Evolutionary conservation across 2,797 vertebrate genomes (phyloP).

Genomic region (Amblyopsis hoosieri): DNA sequence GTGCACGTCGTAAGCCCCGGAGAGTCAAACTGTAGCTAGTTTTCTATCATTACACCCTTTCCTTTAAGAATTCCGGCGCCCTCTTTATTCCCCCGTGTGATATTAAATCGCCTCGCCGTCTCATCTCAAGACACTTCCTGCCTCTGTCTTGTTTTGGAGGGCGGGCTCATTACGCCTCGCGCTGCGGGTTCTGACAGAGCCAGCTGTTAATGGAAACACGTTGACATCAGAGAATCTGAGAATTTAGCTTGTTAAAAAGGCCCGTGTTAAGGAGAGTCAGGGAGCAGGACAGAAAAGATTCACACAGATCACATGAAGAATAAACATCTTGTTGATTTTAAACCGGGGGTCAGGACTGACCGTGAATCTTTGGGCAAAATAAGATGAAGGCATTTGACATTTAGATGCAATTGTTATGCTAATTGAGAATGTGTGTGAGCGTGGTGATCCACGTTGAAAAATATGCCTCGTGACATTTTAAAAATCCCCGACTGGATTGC

Average conservation of each 20-base stretch:
- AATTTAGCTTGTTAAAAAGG: slow-evolving; percentile 26
- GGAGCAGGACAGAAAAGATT: slow-evolving; percentile 8
- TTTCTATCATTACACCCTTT: slow-evolving; percentile 45
- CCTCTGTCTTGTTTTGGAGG: too few relatives aligned
- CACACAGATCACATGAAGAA: neutral
- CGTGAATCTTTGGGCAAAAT: neutral
- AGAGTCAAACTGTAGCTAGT: slow-evolving; percentile 40
- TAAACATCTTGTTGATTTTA: slow-evolving; percentile 33
- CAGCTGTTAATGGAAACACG: slow-evolving; percentile 24
- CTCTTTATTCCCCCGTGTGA: slow-evolving; percentile 30
- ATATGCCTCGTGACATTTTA: slow-evolving; percentile 4
- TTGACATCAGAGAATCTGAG: slow-evolving; percentile 38
- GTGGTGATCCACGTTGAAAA: slow-evolving; percentile 11
- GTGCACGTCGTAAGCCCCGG: slow-evolving; percentile 22
- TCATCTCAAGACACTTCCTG: slow-evolving; percentile 1
- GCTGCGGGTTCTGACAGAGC: slow-evolving; percentile 11
- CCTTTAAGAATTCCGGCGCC: slow-evolving; percentile 11
- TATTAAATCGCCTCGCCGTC: slow-evolving; percentile 29
- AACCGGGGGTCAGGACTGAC: too few relatives aligned
- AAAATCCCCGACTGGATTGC: neutral
- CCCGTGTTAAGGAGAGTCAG: slow-evolving; percentile 28
- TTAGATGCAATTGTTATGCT: slow-evolving; percentile 1
- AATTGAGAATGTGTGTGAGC: neutral
- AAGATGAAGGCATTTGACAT: neutral
- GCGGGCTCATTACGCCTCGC: slow-evolving; percentile 5